Base-by-base conservation (phyloP, 1,140 invertebrate species). In the Druon quercuslanigerum region DNA sequence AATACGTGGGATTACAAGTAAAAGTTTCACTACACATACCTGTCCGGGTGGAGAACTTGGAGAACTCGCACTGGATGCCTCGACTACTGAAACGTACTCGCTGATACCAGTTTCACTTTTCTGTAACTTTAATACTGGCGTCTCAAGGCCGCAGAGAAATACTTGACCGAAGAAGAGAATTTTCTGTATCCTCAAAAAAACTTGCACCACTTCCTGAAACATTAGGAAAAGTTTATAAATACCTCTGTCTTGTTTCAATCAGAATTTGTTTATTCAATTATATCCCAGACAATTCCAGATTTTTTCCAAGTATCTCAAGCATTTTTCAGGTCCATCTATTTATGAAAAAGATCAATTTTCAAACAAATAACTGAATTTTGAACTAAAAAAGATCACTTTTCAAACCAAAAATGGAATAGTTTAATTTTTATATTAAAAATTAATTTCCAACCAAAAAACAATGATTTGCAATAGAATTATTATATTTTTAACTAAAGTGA, bases 101-200 rank as follows among this genome's bases (percentile, higher is more conserved):
- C 93, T 93, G 76, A 92, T 90, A 52, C 93, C 93, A 52, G 91
- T 92, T 73, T 94, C 94, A 60, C 93, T 92, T 83, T 95, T 95
- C 83, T 95, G 93, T 73, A 95, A 88, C 82, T 95, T 95, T 71
- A 98, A 88, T 75, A 98, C 96, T 1, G 96, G 96, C 14, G 96
- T 96, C 84, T 97, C 96, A 73, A 97, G 93, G n/a, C 97, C 96
- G 90, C 97, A 97, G 19, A 98, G 92, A 89, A 97, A 97, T 81
- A 96, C 96, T 73, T 96, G 96, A 83, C 97, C 96, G 87, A 96
- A 96, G 91, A 96, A 96, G 16, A 96, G 92, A 75, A 98, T 92
- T 87, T 95, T 95, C 73, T 94, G 91, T 76, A 97, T 94, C 77
- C 97, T 91, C 17, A 96, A 89, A 84, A 94, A 94, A 84, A 96